These are phyloP conservation scores for Apamea sordens DNA, from an alignment of 2,888 invertebrate genomes.

Conservation along the genomic window DNA sequence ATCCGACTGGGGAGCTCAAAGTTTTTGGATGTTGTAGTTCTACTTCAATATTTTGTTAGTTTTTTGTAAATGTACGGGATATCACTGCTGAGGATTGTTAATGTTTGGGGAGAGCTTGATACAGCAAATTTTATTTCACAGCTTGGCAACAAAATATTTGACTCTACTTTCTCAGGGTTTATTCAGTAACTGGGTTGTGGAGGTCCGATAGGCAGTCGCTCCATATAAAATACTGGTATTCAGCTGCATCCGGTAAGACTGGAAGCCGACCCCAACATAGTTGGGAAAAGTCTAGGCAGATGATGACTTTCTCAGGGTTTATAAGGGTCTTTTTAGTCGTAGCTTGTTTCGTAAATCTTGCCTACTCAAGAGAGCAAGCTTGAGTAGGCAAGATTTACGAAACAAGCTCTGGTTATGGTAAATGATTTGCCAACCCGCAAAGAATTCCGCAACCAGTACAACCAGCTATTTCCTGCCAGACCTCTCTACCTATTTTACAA, in stretches of 20 bases:
- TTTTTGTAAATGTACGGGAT: background rate
- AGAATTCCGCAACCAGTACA: background rate
- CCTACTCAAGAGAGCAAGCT: too few species aligned
- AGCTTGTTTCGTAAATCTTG: too few species aligned
- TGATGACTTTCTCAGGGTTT: background rate
- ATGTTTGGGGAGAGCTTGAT: too few species aligned
- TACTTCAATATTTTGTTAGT: background rate
- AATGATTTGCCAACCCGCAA: background rate
- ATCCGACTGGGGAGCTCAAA: conserved; percentile 78
- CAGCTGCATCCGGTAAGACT: too few species aligned
- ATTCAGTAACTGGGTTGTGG: too few species aligned
- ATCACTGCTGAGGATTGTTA: too few species aligned
- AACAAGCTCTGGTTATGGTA: background rate
- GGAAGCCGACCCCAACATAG: too few species aligned
- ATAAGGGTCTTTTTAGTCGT: background rate
- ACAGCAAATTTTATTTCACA: background rate
- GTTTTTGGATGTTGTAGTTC: conserved; percentile 47
- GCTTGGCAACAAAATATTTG: background rate
- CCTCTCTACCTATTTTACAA: too few species aligned
- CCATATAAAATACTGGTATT: too few species aligned
- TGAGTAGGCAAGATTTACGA: background rate
- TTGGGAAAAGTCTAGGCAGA: too few species aligned
- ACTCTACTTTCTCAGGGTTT: background rate
- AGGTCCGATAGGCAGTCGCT: too few species aligned
- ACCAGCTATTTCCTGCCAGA: background rate